Evolutionary conservation across 2,797 vertebrate genomes (phyloP).

Genomic region (Notoglanidium macrostoma): DNA sequence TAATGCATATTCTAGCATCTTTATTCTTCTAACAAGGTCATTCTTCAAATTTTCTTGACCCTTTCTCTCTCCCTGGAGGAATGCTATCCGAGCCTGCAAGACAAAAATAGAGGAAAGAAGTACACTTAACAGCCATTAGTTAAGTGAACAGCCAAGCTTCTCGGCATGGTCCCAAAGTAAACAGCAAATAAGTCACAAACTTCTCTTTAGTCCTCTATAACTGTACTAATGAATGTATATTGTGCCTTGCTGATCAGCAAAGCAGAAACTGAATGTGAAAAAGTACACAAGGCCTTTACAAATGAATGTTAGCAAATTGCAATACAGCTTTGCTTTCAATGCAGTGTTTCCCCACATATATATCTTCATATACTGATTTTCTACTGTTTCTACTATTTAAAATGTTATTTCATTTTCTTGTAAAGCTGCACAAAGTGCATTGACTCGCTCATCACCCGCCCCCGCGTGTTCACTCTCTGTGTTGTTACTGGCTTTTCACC

Average conservation of each 20-base stretch:
- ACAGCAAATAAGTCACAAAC: neutral
- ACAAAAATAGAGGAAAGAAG: conserved; percentile 60
- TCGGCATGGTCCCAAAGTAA: neutral
- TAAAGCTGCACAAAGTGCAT: too few relatives aligned
- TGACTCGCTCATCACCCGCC: too few relatives aligned
- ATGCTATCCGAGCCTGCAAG: conserved; percentile 94
- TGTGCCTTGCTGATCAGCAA: neutral
- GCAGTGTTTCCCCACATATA: too few relatives aligned
- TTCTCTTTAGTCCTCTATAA: neutral
- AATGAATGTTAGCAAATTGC: neutral
- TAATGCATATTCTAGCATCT: conserved; percentile 99
- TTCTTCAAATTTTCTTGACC: conserved; percentile 99
- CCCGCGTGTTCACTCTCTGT: too few relatives aligned
- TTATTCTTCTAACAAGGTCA: conserved; percentile 99
- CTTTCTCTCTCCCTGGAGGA: conserved; percentile 98
- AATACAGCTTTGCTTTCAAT: too few relatives aligned
- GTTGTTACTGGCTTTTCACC: too few relatives aligned
- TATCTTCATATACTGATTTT: too few relatives aligned
- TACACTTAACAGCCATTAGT: neutral
- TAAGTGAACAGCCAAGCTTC: neutral
- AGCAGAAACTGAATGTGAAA: neutral
- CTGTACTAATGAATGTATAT: neutral
- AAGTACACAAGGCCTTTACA: neutral
- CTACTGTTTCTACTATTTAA: too few relatives aligned
- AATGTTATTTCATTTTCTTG: neutral